Percentiles rank a stretch among this genome's conserved stretches.
phyloP scores from a whole-genome alignment of 53 echinoderm and acorn worm species.

The Paracentrotus lividus region DNA sequence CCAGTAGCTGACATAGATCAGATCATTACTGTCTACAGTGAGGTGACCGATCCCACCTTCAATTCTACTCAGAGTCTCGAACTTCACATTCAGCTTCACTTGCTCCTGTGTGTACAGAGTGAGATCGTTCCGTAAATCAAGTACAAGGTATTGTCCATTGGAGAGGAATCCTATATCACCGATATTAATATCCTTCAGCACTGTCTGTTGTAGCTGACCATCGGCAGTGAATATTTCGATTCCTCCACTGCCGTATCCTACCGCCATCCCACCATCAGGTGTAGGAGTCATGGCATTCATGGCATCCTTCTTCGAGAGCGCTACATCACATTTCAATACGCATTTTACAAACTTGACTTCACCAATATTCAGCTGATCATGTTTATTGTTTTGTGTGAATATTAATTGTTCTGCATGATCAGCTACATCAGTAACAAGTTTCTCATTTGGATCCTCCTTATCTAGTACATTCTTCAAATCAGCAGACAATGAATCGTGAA shows the following conservation, averaged over 20 bases:
- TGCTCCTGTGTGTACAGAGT: background rate
- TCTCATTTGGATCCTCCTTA: background rate
- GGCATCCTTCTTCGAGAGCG: background rate
- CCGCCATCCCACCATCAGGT: background rate
- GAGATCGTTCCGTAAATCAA: background rate
- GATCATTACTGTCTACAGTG: constrained; percentile 25
- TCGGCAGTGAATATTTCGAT: background rate
- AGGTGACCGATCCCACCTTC: background rate
- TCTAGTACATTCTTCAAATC: background rate
- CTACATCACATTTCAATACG: background rate
- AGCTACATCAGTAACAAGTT: background rate
- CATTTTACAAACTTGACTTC: background rate
- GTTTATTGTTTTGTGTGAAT: background rate
- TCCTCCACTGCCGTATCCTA: background rate
- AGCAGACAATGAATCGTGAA: background rate
- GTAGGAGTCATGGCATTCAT: background rate
- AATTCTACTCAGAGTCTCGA: background rate
- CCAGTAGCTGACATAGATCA: constrained; percentile 48
- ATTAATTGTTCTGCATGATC: background rate
- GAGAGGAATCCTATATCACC: background rate
- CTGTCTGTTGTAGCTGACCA: background rate
- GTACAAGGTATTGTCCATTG: background rate
- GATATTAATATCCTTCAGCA: background rate
- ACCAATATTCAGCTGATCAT: background rate
- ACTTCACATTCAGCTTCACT: background rate